Percentiles rank a stretch among this genome's conserved stretches.
These are phyloP conservation scores for Cataglyphis altisquamis DNA, from an alignment of 2,888 invertebrate species.

Conservation along the genomic window DNA sequence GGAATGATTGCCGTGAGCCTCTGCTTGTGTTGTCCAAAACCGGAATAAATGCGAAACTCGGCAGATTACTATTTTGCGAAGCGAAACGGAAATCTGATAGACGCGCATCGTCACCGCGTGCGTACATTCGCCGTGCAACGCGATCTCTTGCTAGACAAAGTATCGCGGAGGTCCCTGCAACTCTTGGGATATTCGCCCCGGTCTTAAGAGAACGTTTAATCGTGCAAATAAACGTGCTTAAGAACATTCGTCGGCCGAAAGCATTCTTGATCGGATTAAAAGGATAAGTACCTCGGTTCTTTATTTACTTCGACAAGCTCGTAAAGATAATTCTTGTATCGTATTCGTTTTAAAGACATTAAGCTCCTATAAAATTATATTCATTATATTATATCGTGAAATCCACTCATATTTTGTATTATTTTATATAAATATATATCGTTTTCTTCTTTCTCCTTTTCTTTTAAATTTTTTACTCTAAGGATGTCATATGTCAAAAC, in stretches of 20 bases:
- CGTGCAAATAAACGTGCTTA: slow-evolving; percentile 11
- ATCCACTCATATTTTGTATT: not conserved
- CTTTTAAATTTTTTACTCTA: not conserved
- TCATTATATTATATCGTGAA: not conserved
- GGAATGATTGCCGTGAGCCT: not conserved
- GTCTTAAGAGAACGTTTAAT: not conserved
- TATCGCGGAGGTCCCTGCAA: slow-evolving; percentile 28
- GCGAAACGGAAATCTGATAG: slow-evolving; percentile 68
- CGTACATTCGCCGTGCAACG: slow-evolving; percentile 56
- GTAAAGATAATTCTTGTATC: not conserved
- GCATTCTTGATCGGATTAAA: slow-evolving; percentile 11
- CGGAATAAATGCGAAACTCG: slow-evolving; percentile 59
- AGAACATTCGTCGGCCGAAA: not conserved
- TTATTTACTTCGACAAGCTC: not conserved
- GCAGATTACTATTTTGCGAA: slow-evolving; percentile 36
- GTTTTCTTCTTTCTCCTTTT: not conserved
- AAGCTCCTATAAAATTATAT: not conserved
- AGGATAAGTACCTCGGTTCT: not conserved
- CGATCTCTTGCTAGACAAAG: slow-evolving; percentile 44
- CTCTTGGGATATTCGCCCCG: slow-evolving; percentile 11
- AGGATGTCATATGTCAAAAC: too few relatives aligned
- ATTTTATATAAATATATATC: not conserved
- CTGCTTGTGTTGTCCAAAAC: slow-evolving; percentile 19
- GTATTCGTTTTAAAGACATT: not conserved
- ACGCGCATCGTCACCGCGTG: slow-evolving; percentile 7